These are phyloP conservation scores for Pogonognathellus flavescens DNA, from an alignment of 1,140 invertebrate genomes.

Conservation along the genomic window DNA sequence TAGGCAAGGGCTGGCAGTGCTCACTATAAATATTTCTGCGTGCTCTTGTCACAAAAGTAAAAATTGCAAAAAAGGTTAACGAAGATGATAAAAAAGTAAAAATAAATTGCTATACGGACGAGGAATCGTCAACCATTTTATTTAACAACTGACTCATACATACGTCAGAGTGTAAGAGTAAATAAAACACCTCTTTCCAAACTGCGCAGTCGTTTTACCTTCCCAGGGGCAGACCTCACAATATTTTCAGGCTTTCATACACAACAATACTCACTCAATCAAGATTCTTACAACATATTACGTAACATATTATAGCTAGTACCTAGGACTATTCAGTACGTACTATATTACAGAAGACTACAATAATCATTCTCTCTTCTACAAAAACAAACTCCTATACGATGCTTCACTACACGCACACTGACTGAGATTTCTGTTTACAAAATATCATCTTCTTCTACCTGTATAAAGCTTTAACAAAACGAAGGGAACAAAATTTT, in stretches of 20 bases:
- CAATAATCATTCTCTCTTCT: too few species aligned
- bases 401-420: too few species aligned
- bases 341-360: too few species aligned
- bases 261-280: conserved; percentile 40
- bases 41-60: conserved; percentile 50
- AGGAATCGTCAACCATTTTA: conserved; percentile 50
- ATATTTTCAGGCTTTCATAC: conserved; percentile 45
- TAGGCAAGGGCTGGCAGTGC: conserved; percentile 39
- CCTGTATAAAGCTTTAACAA: too few species aligned
- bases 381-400: too few species aligned
- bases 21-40: conserved; percentile 45
- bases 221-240: conserved; percentile 39
- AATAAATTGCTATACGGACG: conserved; percentile 42
- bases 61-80: conserved; percentile 47
- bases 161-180: conserved; percentile 48
- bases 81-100: conserved; percentile 50
- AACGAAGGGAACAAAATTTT: too few species aligned
- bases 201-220: conserved; percentile 41
- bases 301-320: neutral
- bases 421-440: too few species aligned
- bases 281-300: conserved; percentile 12
- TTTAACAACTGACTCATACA: conserved; percentile 47
- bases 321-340: too few species aligned
- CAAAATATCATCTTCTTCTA: too few species aligned
- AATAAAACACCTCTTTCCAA: conserved; percentile 46